A percentile compares a stretch with the other conserved stretches of the same genome.
phyloP scores from a whole-genome alignment of 2,888 invertebrate species.

The Alsophila aescularia region DNA sequence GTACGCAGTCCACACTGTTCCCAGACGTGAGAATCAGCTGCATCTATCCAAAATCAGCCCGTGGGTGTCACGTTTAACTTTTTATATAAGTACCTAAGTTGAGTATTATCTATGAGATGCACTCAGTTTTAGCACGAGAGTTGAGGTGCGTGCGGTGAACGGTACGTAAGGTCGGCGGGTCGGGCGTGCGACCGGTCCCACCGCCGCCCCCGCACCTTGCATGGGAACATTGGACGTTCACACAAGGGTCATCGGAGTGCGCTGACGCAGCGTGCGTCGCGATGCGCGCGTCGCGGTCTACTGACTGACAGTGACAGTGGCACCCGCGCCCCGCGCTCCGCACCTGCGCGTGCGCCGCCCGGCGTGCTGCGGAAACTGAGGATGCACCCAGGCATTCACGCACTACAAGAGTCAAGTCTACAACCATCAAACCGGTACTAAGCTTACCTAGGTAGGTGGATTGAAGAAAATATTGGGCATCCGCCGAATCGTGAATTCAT shows the following conservation, averaged over 20 bases:
- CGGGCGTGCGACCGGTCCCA: conserved; percentile 73
- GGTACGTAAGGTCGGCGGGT: conserved; percentile 85
- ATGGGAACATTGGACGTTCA: conserved; percentile 54
- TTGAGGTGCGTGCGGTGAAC: conserved; percentile 71
- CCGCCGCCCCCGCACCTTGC: conserved; percentile 73
- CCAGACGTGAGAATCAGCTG: conserved; percentile 44
- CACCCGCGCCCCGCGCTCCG: conserved; percentile 11
- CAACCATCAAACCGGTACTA: too few species aligned
- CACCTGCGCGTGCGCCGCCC: conserved; percentile 9
- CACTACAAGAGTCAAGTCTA: too few species aligned
- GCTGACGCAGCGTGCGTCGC: conserved; percentile 46
- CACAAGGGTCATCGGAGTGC: conserved; percentile 39
- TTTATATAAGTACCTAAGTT: conserved; percentile 51
- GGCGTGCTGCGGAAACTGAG: not conserved
- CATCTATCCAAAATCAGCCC: conserved; percentile 52
- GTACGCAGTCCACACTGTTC: conserved; percentile 41
- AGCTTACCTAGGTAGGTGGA: too few species aligned
- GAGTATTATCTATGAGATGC: conserved; percentile 47
- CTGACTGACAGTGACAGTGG: conserved; percentile 21
- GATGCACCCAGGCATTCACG: not conserved
- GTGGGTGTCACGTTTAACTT: conserved; percentile 41
- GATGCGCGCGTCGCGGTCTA: conserved; percentile 39
- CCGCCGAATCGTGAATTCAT: too few species aligned
- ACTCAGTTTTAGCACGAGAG: conserved; percentile 66
- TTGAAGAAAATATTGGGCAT: too few species aligned